Evolutionary conservation across 2,113 vertebrate genomes (phyloP).

Genomic region (Actenoides hombroni): DNA sequence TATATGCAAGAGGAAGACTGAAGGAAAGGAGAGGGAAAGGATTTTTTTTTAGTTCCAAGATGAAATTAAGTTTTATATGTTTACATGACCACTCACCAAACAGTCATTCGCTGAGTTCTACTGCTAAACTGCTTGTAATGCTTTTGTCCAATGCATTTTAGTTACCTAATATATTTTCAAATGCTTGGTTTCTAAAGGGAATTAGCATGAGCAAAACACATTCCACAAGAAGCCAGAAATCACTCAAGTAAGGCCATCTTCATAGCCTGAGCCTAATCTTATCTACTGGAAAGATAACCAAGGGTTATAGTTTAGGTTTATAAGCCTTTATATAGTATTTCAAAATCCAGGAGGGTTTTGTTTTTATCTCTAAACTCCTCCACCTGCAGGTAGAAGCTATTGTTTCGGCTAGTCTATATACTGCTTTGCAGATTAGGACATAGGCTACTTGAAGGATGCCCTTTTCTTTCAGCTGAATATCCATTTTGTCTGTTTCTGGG

Average conservation of each 20-base stretch:
- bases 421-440: slow-evolving; percentile 44
- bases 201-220: slow-evolving; percentile 39
- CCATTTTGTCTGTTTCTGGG: neutral
- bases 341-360: slow-evolving; percentile 51
- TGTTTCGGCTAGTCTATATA: neutral
- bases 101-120: neutral
- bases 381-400: slow-evolving; percentile 22
- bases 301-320: slow-evolving; percentile 44
- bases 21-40: neutral
- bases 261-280: slow-evolving; percentile 51
- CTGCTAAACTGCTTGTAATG: neutral
- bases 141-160: neutral
- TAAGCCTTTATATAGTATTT: slow-evolving; percentile 52
- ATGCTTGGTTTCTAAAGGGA: neutral
- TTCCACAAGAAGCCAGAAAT: slow-evolving; percentile 32
- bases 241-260: slow-evolving; percentile 27
- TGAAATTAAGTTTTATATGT: neutral
- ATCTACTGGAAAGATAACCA: slow-evolving; percentile 61
- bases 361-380: slow-evolving; percentile 44
- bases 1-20: neutral
- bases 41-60: neutral
- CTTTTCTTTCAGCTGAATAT: slow-evolving; percentile 9
- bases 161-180: slow-evolving; percentile 3
- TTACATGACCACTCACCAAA: neutral
- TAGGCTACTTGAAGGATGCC: slow-evolving; percentile 1